These are phyloP conservation scores for Lates calcarifer DNA, from an alignment of 2,113 vertebrate species.

Conservation along the genomic window DNA sequence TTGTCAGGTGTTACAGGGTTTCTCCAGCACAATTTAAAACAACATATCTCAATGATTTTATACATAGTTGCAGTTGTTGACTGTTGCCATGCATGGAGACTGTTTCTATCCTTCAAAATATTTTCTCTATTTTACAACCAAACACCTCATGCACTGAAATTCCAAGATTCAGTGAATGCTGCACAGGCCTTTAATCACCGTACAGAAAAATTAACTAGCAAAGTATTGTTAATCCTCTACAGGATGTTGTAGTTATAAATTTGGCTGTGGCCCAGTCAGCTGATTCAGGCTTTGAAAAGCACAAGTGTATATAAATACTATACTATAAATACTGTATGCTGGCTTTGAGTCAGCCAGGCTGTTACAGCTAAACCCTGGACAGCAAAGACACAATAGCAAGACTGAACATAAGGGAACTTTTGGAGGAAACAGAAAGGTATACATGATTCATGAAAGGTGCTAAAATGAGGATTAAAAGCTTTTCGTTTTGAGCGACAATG, in stretches of 20 bases:
- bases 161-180: neutral
- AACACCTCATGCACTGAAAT: neutral
- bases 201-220: neutral
- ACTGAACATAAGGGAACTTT: neutral
- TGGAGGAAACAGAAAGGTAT: neutral
- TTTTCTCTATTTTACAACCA: neutral
- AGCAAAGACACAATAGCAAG: neutral
- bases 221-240: slow-evolving; percentile 16
- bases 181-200: slow-evolving; percentile 18
- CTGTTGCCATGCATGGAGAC: neutral
- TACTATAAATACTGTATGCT: slow-evolving; percentile 27
- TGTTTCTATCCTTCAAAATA: neutral
- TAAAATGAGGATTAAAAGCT: neutral
- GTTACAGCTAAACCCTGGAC: neutral
- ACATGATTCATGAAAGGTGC: neutral
- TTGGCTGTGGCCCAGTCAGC: slow-evolving; percentile 16
- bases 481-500: neutral
- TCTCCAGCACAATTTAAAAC: neutral
- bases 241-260: slow-evolving; percentile 23
- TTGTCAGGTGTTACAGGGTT: neutral
- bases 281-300: slow-evolving; percentile 14
- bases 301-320: slow-evolving; percentile 4
- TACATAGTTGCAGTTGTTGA: neutral
- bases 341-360: slow-evolving; percentile 22
- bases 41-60: neutral